Base-by-base conservation (phyloP, 1,140 invertebrate species). In the Hyphantria cunea region DNA sequence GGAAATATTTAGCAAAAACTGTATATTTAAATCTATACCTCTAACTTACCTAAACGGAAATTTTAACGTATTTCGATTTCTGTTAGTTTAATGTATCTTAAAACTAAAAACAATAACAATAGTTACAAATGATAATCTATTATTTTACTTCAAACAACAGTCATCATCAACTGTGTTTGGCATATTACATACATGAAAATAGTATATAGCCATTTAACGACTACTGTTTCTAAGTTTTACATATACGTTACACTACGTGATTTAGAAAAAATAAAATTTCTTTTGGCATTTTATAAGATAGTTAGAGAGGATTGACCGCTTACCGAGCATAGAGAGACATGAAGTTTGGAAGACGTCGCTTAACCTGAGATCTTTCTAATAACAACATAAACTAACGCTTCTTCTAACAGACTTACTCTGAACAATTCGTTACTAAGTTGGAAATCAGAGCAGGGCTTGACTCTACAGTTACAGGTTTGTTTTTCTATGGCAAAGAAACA, bases 301-400 rank as follows among this genome's bases (percentile, higher is more conserved):
- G 37, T 14, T 53, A 53, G 14, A 25, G 14, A 53, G 34, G 37
- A 34, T n/a, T 9, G 6, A 6, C 13, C 5, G 2, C 32, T 33
- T 17, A 34, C 53, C 13, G 37, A 55, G 53, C 42, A 37, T 14
- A 37, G 25, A 15, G 17, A 50, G 25, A 49, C 5, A 49, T 49
- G 34, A 17, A 54, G 42, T 39, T 66, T 78, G 74, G 78, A 77
- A 81, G 74, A 76, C 76, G 68, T 74, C 47, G 47, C 54, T 64
- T 68, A 62, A 67, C 72, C 53, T 66, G 61, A 73, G 44, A 63
- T 66, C 48, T 44, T 48, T 44, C 39, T 44, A 33, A 49, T 44
- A 60, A 51, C 45, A 51, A 39, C 32, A 44, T 53, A 41, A 64
- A 37, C 31, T 39, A 64, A 60, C 64, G 39, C 61, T 63, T 45